Evolutionary conservation across 1,140 invertebrate genomes (phyloP), one percentile per base, ranked within the genome.

Genomic region (Zaprionus davidi): DNA sequence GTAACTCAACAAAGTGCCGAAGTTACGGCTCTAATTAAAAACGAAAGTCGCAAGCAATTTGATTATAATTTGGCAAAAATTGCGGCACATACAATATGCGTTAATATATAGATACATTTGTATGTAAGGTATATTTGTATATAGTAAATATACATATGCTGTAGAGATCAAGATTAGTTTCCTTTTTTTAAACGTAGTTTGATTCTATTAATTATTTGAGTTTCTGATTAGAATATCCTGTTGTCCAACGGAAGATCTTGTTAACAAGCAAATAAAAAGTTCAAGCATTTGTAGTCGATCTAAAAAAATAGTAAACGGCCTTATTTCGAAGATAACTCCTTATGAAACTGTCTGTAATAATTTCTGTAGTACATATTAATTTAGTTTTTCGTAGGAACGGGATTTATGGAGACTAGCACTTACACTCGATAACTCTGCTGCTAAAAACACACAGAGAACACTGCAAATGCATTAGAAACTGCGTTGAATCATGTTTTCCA

Each of bases 381-480:
- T 51, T 13, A 13, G 46, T 51, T 51, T 17, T 51, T 1, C 1
- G 11, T 13, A 12, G 11, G 20, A 51, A 28, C n/a, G 38, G 15
- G 51, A 59, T 70, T 63, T 64, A 57, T 12, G 24, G 7, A 62
- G 41, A 24, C 24, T 38, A 53, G 36, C 11, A 57, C 9, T 36
- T 38, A 20, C 26, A 56, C 22, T 51, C 46, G 20, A 51, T 51
- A 46, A 24, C 20, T 51, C 46, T 51, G 46, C 17, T 24, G 66
- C 51, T 63, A 24, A 77, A 77, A 53, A 46, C 63, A 36, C 36
- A 34, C 31, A 34, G n/a, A 17, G 56, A 76, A 76, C 67, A 78
- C 76, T 76, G 41, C 62, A 78, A 78, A 78, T 75, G 76, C 77
- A 79, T 79, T 79, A 76, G 41, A 34, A 76, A 79, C 57, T 44